A percentile compares a stretch with the other conserved stretches of the same genome.
Conservation (phyloP, 2,797 vertebrate genomes). For the Lagocephalus sceleratus region DNA sequence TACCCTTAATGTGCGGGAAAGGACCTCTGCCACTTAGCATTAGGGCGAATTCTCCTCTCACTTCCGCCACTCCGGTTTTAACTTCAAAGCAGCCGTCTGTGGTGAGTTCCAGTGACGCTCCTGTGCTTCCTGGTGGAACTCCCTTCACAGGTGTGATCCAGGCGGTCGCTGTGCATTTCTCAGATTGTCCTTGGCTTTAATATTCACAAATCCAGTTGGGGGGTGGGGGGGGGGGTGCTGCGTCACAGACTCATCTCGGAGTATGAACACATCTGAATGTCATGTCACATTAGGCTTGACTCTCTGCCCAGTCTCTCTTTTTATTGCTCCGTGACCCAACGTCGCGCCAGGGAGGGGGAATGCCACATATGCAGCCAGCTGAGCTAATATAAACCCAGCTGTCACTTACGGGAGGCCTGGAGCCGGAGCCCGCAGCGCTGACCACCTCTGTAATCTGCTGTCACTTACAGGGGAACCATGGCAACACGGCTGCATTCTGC, state of each 20-base stretch:
- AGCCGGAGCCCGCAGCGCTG: background rate
- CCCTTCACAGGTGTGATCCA: constrained; percentile 13
- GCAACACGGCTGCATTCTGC: too few species aligned
- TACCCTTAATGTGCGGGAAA: constrained; percentile 21
- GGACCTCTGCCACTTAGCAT: constrained; percentile 31
- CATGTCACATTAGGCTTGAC: background rate
- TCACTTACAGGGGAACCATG: background rate
- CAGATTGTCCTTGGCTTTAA: constrained; percentile 23
- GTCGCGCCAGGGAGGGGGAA: background rate
- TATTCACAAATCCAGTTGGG: constrained; percentile 16
- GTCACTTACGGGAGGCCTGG: too few species aligned
- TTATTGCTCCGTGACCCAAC: background rate
- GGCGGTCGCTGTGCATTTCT: constrained; percentile 25
- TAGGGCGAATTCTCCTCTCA: constrained; percentile 13
- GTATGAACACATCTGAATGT: background rate
- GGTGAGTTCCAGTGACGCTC: constrained; percentile 41
- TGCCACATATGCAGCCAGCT: too few species aligned
- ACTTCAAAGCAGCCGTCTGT: constrained; percentile 47
- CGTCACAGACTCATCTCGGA: background rate
- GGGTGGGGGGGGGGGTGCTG: constrained; percentile 15
- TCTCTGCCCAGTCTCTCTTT: background rate
- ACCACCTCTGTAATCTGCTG: background rate
- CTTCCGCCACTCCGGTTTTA: constrained; percentile 29
- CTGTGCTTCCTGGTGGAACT: constrained; percentile 15
- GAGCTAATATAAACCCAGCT: too few species aligned